These are phyloP conservation scores for Thamnophis sirtalis DNA, from an alignment of 2,113 vertebrate species.

Conservation along the genomic window DNA sequence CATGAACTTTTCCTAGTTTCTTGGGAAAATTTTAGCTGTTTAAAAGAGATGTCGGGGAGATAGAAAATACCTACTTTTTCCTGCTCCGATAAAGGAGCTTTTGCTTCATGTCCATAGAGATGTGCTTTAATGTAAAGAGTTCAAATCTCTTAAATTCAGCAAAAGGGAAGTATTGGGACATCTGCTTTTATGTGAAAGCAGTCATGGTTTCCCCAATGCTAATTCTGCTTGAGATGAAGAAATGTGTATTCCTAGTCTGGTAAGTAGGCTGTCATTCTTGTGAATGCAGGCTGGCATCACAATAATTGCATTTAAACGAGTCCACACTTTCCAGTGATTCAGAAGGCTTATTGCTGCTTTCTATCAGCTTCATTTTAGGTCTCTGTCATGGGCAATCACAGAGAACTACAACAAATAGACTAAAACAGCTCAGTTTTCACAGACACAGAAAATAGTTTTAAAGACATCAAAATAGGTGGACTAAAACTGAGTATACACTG, in stretches of 20 bases:
- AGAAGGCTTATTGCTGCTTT: background rate
- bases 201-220: background rate
- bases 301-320: background rate
- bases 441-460: background rate
- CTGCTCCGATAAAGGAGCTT: background rate
- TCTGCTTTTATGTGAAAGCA: background rate
- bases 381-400: background rate
- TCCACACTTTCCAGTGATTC: background rate
- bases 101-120: background rate
- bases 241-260: background rate
- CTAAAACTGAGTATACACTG: background rate
- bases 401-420: background rate
- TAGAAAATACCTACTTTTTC: background rate
- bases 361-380: background rate
- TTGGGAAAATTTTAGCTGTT: background rate
- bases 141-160: background rate
- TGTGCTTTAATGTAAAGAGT: background rate
- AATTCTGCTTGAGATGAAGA: background rate
- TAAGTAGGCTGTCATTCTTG: background rate
- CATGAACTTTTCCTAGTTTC: background rate
- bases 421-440: background rate
- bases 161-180: background rate
- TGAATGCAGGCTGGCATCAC: background rate
- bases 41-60: background rate
- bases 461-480: background rate